Percentiles rank a stretch among this genome's conserved stretches.
Conservation (phyloP, 1,140 invertebrate genomes). For the Cepaea nemoralis region DNA sequence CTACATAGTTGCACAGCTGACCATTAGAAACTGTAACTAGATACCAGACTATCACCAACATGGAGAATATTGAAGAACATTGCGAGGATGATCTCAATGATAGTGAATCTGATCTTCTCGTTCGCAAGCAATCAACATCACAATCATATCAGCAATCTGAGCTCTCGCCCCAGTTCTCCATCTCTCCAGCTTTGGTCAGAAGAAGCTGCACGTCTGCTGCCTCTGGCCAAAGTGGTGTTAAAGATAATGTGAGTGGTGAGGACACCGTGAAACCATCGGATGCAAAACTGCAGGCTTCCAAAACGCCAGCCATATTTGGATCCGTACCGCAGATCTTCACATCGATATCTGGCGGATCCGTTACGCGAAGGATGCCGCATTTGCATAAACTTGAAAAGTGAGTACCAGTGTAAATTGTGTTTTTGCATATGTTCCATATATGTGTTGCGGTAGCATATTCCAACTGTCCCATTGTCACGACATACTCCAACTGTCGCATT, state of each 20-base stretch:
- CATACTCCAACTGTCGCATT: too few species aligned
- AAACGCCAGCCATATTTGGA: not conserved
- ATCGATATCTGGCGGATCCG: not conserved
- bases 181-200: not conserved
- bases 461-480: too few species aligned
- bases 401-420: too few species aligned
- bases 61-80: slow-evolving; percentile 13
- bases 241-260: not conserved
- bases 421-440: too few species aligned
- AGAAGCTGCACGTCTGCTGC: not conserved
- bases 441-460: too few species aligned
- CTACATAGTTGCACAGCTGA: too few species aligned
- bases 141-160: not conserved
- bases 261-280: not conserved
- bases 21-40: too few species aligned
- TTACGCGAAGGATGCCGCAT: not conserved
- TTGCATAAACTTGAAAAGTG: not conserved
- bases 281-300: not conserved
- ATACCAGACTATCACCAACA: not conserved
- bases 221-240: not conserved
- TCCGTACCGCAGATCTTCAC: not conserved
- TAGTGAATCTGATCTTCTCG: not conserved
- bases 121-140: not conserved
- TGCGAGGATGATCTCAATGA: not conserved
- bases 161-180: not conserved